Base-by-base conservation (phyloP, 2,888 invertebrate species). In the Harpagoxenus sublaevis region DNA sequence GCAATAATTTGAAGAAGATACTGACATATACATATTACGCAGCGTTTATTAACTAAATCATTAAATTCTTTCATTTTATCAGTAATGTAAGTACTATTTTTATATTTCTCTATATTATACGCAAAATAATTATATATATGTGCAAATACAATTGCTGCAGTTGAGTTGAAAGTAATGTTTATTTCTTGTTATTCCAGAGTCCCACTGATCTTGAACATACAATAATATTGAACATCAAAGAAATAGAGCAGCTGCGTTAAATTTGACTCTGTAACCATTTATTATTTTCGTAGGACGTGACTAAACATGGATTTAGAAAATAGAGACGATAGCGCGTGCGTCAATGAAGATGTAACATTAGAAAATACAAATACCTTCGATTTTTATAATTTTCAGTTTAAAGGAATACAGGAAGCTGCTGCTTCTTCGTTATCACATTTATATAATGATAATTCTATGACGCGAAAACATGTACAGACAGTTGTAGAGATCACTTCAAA, bases 361-460 rank as follows among this genome's bases (percentile, higher is more conserved):
- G 35, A 3, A 35, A 35, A 35, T 35, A 1, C 42, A 23, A 65
- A 12, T 23, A 65, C 2, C 2, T 65, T 5, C 1, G 23, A 65
- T 42, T 42, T 3, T 65, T 6, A 15, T 65, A 42, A 65, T 42
- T 42, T 39, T 42, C 2, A 65, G 2, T 65, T 42, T 42, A 15
- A 65, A 65, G 15, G 42, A 42, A 65, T 65, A 65, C 8, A 65
- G 42, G 12, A 15, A 12, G 42, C 9, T 23, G 42, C 12, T 42
- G 65, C 42, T 65, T 65, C 65, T 65, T 42, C 15, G 23, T 65
- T 65, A 39, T 39, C 12, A 65, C n/a, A 39, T 65, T 42, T 65
- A 42, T 65, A 65, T 42, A 12, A 65, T 65, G 6, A 42, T 23
- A 65, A 42, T 65, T 65, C 42, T 65, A 42, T 65, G 23, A 23